Conservation (phyloP, 2,113 vertebrate species). For the Tragelaphus scriptus region DNA sequence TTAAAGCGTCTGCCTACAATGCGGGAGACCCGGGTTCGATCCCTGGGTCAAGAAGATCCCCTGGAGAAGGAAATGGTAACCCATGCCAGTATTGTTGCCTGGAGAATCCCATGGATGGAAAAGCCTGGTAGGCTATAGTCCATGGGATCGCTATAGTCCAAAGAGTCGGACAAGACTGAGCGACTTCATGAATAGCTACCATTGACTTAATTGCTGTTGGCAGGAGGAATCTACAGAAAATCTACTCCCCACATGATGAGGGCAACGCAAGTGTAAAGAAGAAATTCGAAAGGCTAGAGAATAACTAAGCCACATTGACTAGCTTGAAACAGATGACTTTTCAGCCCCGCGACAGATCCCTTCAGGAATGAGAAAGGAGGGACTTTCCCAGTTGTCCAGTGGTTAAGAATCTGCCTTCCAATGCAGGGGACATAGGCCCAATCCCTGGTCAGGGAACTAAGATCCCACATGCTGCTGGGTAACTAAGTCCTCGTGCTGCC, state of each 20-base stretch:
- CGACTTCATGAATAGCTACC: no score
- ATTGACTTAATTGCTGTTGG: neutral
- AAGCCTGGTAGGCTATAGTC: no score
- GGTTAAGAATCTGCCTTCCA: neutral
- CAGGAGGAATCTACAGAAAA: neutral
- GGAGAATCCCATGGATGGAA: no score
- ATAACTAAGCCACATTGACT: neutral
- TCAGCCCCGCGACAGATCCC: neutral
- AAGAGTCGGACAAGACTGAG: no score
- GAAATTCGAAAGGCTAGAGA: neutral
- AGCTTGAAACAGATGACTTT: neutral
- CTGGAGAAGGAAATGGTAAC: no score
- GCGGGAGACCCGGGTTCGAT: no score
- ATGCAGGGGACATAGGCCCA: neutral
- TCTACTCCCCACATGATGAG: neutral
- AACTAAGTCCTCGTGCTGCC: neutral
- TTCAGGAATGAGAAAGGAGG: neutral
- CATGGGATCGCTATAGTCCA: no score
- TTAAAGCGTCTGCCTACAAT: no score
- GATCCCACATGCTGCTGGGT: neutral
- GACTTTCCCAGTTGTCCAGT: neutral
- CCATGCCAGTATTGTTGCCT: no score
- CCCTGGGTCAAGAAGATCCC: no score
- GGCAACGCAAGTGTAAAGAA: neutral
- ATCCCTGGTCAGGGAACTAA: neutral